phyloP scores from a whole-genome alignment of 2,113 vertebrate genomes.

The Pogonocichla stellata region DNA sequence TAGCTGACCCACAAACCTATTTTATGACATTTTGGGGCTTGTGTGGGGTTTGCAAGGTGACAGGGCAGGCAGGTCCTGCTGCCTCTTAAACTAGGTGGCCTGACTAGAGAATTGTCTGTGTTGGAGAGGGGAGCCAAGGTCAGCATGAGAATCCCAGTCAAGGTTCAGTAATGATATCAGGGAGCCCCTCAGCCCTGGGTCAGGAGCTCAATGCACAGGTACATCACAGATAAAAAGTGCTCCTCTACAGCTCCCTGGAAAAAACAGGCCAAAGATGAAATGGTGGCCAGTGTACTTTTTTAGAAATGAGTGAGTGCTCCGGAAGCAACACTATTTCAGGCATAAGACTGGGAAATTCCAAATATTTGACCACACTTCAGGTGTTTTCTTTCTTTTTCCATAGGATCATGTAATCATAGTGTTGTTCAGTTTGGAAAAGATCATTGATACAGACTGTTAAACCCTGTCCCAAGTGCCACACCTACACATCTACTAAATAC shows the following conservation, averaged over 20 bases:
- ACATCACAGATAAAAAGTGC: not conserved
- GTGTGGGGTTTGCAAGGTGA: not conserved
- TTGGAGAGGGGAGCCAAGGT: not conserved
- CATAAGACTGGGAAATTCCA: not conserved
- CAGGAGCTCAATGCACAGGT: not conserved
- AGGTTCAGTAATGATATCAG: not conserved
- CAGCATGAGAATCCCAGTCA: not conserved
- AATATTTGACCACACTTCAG: not conserved
- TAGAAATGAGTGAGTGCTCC: not conserved
- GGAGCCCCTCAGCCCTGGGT: not conserved
- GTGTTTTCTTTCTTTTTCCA: not conserved
- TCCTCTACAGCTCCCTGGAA: not conserved
- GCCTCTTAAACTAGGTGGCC: not conserved
- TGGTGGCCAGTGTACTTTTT: not conserved
- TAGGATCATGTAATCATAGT: not conserved
- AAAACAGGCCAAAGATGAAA: not conserved
- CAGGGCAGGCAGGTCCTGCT: not conserved
- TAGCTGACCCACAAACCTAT: constrained; percentile 61
- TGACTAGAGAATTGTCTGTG: not conserved
- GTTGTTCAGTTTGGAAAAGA: not conserved
- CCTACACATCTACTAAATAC: not conserved
- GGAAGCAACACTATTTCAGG: not conserved
- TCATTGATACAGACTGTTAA: not conserved
- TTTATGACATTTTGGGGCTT: constrained; percentile 28
- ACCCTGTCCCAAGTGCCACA: not conserved